phyloP scores from a whole-genome alignment of 1,140 invertebrate genomes.

The Penaeus japonicus region DNA sequence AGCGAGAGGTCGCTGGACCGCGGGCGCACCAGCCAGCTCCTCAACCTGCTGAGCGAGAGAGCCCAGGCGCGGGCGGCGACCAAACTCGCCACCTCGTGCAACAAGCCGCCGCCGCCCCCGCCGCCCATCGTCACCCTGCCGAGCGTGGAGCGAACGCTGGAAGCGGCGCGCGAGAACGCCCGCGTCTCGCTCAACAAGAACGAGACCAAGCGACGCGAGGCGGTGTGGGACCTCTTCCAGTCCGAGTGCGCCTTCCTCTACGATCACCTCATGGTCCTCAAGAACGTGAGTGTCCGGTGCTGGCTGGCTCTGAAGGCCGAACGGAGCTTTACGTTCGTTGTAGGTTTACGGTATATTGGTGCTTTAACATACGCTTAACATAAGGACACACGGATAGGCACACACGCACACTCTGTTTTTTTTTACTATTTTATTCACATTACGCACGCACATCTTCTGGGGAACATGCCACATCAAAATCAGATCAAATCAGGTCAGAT shows the following conservation, averaged over 20 bases:
- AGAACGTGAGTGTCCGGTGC: slow-evolving; percentile 69
- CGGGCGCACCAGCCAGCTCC: slow-evolving; percentile 42
- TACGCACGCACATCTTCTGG: too few species aligned
- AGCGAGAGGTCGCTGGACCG: slow-evolving; percentile 60
- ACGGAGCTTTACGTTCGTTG: too few species aligned
- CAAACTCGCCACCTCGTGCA: background rate
- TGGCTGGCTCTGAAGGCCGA: too few species aligned
- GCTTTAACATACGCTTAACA: too few species aligned
- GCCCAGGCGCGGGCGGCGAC: slow-evolving; percentile 26
- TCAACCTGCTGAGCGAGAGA: slow-evolving; percentile 56
- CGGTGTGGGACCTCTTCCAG: slow-evolving; percentile 78
- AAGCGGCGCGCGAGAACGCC: slow-evolving; percentile 49
- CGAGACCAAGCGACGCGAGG: slow-evolving; percentile 64
- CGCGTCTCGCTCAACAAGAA: slow-evolving; percentile 52
- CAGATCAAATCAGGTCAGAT: too few species aligned
- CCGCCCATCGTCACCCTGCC: background rate
- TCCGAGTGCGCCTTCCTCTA: slow-evolving; percentile 75
- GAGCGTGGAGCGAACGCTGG: slow-evolving; percentile 54
- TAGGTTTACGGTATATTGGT: too few species aligned
- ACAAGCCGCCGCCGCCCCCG: background rate
- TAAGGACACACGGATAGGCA: background rate
- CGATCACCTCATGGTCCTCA: slow-evolving; percentile 77
- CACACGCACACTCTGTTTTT: background rate
- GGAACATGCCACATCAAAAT: too few species aligned
- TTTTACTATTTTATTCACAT: too few species aligned